Evolutionary conservation across 2,113 vertebrate species (phyloP).

Genomic region (Platanista minor): DNA sequence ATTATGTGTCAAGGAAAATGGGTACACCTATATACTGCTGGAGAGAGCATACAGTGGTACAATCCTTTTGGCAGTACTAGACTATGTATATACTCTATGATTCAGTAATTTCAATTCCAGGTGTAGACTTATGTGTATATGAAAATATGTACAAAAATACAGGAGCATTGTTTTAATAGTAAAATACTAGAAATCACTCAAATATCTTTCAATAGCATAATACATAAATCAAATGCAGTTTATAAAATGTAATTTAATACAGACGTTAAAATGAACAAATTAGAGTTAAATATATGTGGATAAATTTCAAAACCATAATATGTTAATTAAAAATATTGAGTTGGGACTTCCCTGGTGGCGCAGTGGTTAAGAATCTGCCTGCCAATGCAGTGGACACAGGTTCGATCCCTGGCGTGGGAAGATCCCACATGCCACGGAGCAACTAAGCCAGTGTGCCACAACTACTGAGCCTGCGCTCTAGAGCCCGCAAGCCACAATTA

Average conservation of each 20-base stretch:
- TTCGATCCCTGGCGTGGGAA: too few relatives aligned
- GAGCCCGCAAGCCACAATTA: too few relatives aligned
- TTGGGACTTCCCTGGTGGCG: background rate
- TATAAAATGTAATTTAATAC: background rate
- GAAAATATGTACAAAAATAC: background rate
- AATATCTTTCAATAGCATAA: background rate
- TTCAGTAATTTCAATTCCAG: background rate
- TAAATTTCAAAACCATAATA: background rate
- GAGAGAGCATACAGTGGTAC: background rate
- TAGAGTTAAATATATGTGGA: background rate
- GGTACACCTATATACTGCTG: background rate
- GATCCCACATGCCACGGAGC: too few relatives aligned
- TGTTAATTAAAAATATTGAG: background rate
- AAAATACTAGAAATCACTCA: background rate
- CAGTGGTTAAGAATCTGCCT: too few relatives aligned
- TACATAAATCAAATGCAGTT: background rate
- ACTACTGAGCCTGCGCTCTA: too few relatives aligned
- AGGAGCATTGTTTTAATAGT: background rate
- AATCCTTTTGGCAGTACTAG: background rate
- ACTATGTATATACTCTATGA: background rate
- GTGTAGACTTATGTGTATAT: background rate
- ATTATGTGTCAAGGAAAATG: background rate
- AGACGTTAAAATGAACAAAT: background rate
- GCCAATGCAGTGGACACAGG: too few relatives aligned
- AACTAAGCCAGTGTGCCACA: too few relatives aligned